These are phyloP conservation scores for Aproaerema taeniolella DNA, from an alignment of 2,888 invertebrate genomes.

Conservation along the genomic window DNA sequence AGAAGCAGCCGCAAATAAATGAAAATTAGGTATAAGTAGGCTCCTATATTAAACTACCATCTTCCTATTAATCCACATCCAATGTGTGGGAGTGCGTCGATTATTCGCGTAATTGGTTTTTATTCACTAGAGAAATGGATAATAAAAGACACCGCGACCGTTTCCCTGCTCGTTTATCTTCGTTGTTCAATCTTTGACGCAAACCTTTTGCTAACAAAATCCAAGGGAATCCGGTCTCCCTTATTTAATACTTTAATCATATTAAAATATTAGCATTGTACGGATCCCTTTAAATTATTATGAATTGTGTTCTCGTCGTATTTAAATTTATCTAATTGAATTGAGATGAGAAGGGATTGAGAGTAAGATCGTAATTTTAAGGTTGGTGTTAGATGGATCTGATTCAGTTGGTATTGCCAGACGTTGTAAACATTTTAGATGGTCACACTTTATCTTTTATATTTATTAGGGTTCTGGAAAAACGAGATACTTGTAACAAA, in stretches of 20 bases:
- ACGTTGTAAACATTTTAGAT: no score
- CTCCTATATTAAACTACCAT: no score
- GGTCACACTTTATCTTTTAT: no score
- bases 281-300: conserved; percentile 4
- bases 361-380: conserved; percentile 12
- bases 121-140: conserved; percentile 15
- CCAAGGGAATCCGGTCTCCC: no score
- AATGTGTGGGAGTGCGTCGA: not conserved
- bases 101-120: conserved; percentile 8
- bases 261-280: conserved; percentile 10
- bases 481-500: no score
- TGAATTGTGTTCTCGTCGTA: conserved; percentile 8
- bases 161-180: conserved; percentile 19
- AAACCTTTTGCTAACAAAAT: conserved; percentile 6
- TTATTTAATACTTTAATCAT: conserved; percentile 4
- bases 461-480: no score
- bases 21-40: no score
- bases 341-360: conserved; percentile 9
- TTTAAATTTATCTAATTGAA: conserved; percentile 14
- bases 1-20: no score
- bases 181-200: conserved; percentile 5
- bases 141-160: conserved; percentile 22
- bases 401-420: no score
- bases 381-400: conserved; percentile 1
- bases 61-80: not conserved